Base-by-base conservation (phyloP, 35 echinoderm and acorn worm species). In the Acanthaster planci region DNA sequence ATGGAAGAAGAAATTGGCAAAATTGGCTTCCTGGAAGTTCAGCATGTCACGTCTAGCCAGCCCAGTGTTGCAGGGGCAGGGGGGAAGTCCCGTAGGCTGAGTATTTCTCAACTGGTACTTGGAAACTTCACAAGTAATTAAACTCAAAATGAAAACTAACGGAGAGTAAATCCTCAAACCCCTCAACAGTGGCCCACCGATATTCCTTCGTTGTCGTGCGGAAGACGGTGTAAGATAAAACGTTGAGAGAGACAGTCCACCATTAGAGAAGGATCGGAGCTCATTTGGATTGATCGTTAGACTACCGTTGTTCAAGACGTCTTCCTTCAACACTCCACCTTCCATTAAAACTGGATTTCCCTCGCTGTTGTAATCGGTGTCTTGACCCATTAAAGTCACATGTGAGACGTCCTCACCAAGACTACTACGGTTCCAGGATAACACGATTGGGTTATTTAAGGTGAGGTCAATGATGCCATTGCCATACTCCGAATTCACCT, bases 11-110 rank as follows among this genome's bases (percentile, higher is more conserved):
- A 52, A 87, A 29, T 9, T 30, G 1, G 2, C 14, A 35, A 54
- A 30, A 78, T 86, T 78, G 9, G n/a, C 35, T 26, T 44, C 5
- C 29, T 76, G 10, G 32, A 91, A 75, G 27, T 81, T 82, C 6
- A 72, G 64, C 19, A 68, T 23, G 72, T 91, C 84, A 21, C 15
- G 53, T 7, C 29, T 14, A 18, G 77, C 89, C 34, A 86, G 89
- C 2, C 21, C 76, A 35, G 32, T 21, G 9, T 22, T 76, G 67
- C 89, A 91, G 8, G 89, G 83, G 55, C 89, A 91, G 35, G 89
- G 55, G 14, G 77, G 37, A 52, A 91, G 5, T 52, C 60, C 37
- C 0, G 26, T 75, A 32, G 81, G 23, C 27, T n/a, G 26, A 57
- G 22, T 9, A 19, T 59, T 21, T 51, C 26, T 0, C 14, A 64